Evolutionary conservation across 2,797 vertebrate species (phyloP).

Genomic region (Peromyscus aztecus): DNA sequence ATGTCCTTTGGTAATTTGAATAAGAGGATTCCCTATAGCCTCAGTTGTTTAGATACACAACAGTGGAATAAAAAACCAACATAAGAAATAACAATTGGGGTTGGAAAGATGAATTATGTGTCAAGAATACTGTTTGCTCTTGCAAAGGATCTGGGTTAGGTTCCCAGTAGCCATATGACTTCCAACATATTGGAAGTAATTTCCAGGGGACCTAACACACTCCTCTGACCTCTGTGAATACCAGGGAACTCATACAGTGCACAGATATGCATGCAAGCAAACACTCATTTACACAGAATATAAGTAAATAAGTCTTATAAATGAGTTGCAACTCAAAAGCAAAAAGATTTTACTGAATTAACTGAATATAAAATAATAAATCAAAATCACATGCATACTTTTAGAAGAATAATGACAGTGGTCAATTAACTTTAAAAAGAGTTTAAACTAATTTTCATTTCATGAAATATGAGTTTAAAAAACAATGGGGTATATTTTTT

Average conservation of each 20-base stretch:
- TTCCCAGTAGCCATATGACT: accelerated
- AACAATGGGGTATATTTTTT: not conserved
- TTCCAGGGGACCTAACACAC: not conserved
- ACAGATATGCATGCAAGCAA: not conserved
- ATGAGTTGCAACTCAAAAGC: not conserved
- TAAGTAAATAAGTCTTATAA: not conserved
- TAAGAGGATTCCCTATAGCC: not conserved
- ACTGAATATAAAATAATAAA: not conserved
- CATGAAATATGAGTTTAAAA: not conserved
- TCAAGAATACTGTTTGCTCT: not conserved
- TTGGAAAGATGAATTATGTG: not conserved
- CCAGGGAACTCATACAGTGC: not conserved
- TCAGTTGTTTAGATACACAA: not conserved
- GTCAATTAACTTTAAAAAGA: not conserved
- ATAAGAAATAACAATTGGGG: not conserved
- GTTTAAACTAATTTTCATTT: conserved; percentile 3
- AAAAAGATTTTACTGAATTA: not conserved
- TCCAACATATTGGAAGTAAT: not conserved
- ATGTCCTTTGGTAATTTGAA: not conserved
- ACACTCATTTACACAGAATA: not conserved
- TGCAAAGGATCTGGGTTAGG: not conserved
- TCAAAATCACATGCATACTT: not conserved
- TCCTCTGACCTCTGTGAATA: not conserved
- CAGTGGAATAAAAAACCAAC: not conserved
- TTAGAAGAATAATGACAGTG: not conserved